Percentiles rank a stretch among this genome's conserved stretches.
Conservation (phyloP, 2,888 invertebrate species). For the Phalangium opilio region DNA sequence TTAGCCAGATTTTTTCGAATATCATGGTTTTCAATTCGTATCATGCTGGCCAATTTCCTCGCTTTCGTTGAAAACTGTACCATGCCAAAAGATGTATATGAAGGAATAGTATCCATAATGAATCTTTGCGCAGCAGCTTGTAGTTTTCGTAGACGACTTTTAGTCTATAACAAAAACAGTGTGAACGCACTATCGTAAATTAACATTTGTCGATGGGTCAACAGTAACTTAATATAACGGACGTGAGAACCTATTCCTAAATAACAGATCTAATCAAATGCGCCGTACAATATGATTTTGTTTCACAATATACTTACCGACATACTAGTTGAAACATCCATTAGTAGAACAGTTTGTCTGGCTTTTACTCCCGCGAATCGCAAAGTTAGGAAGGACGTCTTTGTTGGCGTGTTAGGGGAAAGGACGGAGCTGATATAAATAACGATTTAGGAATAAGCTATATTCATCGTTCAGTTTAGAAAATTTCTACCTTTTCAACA, state of each 20-base stretch:
- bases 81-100: conserved; percentile 28
- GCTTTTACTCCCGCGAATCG: conserved; percentile 16
- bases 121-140: conserved; percentile 43
- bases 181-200: too few relatives aligned
- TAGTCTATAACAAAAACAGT: too few relatives aligned
- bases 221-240: too few relatives aligned
- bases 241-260: too few relatives aligned
- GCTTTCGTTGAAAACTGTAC: conserved; percentile 24
- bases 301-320: too few relatives aligned
- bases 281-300: too few relatives aligned
- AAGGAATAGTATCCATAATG: conserved; percentile 39
- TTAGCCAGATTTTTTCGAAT: conserved; percentile 15
- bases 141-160: conserved; percentile 23
- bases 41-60: conserved; percentile 10
- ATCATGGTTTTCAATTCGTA: conserved; percentile 11
- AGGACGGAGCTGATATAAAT: too few relatives aligned
- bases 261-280: too few relatives aligned
- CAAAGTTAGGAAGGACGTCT: conserved; percentile 17
- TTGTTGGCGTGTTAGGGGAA: conserved; percentile 6
- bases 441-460: too few relatives aligned
- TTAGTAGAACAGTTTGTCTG: conserved; percentile 20
- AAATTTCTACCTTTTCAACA: conserved; percentile 23
- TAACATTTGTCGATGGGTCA: too few relatives aligned
- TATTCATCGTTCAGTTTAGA: too few relatives aligned
- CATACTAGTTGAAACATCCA: conserved; percentile 24